These are phyloP conservation scores for Columbina picui DNA, from an alignment of 2,113 vertebrate genomes.

Conservation along the genomic window DNA sequence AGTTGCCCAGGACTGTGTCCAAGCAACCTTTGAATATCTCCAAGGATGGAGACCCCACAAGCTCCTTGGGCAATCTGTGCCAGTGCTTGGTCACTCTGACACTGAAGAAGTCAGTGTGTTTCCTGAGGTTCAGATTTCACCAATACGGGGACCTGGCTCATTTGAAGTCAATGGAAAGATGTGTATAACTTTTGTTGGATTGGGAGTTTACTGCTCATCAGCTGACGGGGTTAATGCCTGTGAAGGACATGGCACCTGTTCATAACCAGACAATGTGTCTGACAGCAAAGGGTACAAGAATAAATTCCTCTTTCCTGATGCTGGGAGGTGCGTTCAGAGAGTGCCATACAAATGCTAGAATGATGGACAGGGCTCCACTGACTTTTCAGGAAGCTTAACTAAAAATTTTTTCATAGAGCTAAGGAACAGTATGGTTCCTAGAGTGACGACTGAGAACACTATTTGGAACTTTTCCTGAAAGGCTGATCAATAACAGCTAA, in stretches of 20 bases:
- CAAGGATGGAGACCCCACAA: too few relatives aligned
- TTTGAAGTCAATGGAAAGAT: background rate
- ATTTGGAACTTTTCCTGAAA: background rate
- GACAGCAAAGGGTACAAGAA: background rate
- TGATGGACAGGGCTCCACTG: background rate
- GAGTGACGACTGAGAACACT: background rate
- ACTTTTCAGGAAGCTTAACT: background rate
- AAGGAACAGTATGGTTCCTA: background rate
- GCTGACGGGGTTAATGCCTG: background rate
- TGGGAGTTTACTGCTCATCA: background rate
- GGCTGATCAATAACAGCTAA: background rate
- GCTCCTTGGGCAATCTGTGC: too few relatives aligned
- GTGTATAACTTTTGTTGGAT: background rate
- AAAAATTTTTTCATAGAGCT: background rate
- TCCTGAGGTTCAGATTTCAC: background rate
- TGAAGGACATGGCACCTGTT: background rate
- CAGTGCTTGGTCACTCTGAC: too few relatives aligned
- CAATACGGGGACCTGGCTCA: accelerated
- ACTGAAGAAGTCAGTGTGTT: background rate
- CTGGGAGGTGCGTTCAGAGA: background rate
- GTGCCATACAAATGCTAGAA: background rate
- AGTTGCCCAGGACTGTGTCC: too few relatives aligned
- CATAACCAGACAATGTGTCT: accelerated
- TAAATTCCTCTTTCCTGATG: background rate
- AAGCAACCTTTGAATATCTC: too few relatives aligned